phyloP scores from a whole-genome alignment of 2,113 vertebrate species.

The Trinectes maculatus region DNA sequence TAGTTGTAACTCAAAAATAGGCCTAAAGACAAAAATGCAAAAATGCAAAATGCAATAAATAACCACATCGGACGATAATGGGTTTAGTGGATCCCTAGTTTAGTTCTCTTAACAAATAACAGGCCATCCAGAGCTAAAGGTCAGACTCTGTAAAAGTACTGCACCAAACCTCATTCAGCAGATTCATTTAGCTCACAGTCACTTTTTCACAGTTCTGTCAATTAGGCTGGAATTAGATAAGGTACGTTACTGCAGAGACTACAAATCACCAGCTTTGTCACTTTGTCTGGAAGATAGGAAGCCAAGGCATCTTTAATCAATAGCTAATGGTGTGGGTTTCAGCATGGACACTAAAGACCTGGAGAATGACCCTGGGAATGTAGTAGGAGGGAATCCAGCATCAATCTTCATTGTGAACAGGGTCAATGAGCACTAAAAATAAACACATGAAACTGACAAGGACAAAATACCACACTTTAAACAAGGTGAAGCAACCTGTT shows the following conservation, averaged over 20 bases:
- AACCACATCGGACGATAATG: too few relatives aligned
- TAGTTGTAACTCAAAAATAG: too few relatives aligned
- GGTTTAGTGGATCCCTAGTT: too few relatives aligned
- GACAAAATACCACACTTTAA: too few relatives aligned
- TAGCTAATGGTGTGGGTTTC: constrained; percentile 32
- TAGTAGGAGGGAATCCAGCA: constrained; percentile 23
- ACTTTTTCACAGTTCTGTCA: constrained; percentile 7
- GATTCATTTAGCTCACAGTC: constrained; percentile 7
- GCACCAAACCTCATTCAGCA: neutral
- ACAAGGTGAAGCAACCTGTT: too few relatives aligned
- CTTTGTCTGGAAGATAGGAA: constrained; percentile 10
- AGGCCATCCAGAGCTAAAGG: constrained; percentile 23
- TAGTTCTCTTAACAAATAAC: neutral
- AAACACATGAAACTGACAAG: constrained; percentile 37
- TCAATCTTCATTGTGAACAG: constrained; percentile 51
- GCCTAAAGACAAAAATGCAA: too few relatives aligned
- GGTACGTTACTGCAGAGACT: neutral
- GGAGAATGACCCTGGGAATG: constrained; percentile 28
- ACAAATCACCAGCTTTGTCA: constrained; percentile 38
- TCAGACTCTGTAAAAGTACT: neutral
- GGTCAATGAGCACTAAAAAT: constrained; percentile 55
- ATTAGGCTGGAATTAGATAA: constrained; percentile 1
- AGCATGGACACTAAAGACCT: constrained; percentile 1
- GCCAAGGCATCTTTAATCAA: constrained; percentile 30
- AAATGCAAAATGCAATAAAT: too few relatives aligned